Conservation (phyloP, 2,113 vertebrate species). For the Galbula dea region DNA sequence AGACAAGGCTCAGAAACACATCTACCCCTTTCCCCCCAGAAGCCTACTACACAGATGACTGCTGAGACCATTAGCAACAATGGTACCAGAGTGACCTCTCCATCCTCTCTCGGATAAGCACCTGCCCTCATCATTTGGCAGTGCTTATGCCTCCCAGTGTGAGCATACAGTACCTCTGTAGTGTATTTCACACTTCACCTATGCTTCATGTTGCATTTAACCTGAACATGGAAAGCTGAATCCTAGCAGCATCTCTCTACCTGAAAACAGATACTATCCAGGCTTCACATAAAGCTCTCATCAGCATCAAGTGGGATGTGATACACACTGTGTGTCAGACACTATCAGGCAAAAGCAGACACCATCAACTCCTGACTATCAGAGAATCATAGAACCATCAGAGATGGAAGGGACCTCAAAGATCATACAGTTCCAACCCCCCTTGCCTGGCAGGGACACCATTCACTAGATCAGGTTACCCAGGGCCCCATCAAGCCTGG, state of each 20-base stretch:
- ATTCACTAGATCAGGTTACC: too few species aligned
- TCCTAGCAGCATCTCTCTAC: background rate
- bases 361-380: background rate
- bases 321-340: rapidly evolving
- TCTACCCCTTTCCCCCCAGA: background rate
- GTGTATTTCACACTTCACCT: background rate
- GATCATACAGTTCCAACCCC: too few species aligned
- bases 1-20: background rate
- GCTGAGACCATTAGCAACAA: background rate
- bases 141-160: background rate
- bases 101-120: background rate
- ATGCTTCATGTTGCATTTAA: background rate
- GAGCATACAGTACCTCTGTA: background rate
- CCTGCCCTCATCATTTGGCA: background rate
- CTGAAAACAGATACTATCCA: background rate
- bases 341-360: background rate
- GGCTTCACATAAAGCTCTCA: background rate
- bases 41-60: background rate
- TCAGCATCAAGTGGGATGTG: background rate
- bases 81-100: background rate
- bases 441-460: too few species aligned
- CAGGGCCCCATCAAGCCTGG: too few species aligned
- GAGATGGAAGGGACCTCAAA: too few species aligned
- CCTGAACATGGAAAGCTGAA: background rate
- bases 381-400: too few species aligned